phyloP scores from a whole-genome alignment of 1,140 invertebrate species.

The Lepidurus couesii region DNA sequence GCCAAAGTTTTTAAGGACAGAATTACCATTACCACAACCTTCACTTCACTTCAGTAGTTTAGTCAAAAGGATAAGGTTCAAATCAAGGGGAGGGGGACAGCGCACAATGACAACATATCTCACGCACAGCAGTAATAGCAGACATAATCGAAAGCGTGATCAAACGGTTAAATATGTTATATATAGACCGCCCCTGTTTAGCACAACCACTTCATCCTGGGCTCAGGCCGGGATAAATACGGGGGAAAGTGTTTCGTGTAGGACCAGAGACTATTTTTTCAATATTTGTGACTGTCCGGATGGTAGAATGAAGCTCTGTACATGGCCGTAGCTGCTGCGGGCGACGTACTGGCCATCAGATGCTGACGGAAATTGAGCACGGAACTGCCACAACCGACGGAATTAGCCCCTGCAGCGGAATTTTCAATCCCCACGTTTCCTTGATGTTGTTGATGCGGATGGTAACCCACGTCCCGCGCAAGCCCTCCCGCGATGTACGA shows the following conservation, averaged over 20 bases:
- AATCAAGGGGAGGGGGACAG: not conserved
- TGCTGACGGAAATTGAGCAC: constrained; percentile 18
- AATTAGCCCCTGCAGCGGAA: not conserved
- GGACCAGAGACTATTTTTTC: not conserved
- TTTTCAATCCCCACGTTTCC: not conserved
- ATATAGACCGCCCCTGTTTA: not conserved
- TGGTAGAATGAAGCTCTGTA: constrained; percentile 26
- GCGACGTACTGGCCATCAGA: not conserved
- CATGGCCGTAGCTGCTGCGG: constrained; percentile 28
- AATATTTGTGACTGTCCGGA: constrained; percentile 33
- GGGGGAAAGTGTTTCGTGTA: not conserved
- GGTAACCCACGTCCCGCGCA: not conserved
- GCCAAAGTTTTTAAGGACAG: no score
- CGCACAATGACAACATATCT: constrained; percentile 23
- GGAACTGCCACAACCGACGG: not conserved
- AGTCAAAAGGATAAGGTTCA: not conserved
- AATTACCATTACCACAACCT: not conserved
- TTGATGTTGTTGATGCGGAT: not conserved
- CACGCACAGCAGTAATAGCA: not conserved
- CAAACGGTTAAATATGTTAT: not conserved
- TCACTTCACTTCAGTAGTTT: not conserved
- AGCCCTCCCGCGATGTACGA: not conserved
- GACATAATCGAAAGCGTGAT: constrained; percentile 12
- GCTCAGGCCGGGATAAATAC: not conserved
- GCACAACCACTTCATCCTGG: not conserved